phyloP scores from a whole-genome alignment of 1,140 invertebrate species.

The Rhynchophorus ferrugineus region DNA sequence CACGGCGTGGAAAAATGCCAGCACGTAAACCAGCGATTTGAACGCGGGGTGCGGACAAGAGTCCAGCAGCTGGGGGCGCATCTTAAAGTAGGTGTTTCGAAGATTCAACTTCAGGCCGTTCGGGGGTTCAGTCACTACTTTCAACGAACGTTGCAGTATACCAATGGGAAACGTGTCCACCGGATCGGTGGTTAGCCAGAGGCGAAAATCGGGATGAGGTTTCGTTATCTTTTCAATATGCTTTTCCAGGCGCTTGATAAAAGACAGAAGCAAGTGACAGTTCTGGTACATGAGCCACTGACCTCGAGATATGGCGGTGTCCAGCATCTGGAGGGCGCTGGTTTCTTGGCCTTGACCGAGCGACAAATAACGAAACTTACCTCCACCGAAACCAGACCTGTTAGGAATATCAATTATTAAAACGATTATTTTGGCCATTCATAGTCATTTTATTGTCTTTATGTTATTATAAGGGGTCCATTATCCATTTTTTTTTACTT shows the following conservation, averaged over 20 bases:
- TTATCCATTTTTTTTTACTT: no score
- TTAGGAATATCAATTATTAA: not conserved
- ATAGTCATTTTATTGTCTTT: no score
- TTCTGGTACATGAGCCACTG: slow-evolving; percentile 88
- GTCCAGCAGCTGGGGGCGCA: slow-evolving; percentile 60
- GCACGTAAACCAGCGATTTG: slow-evolving; percentile 70
- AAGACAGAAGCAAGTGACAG: slow-evolving; percentile 76
- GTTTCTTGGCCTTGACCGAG: slow-evolving; percentile 84
- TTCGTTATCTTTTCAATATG: slow-evolving; percentile 66
- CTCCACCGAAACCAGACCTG: slow-evolving; percentile 55
- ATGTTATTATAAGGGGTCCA: no score
- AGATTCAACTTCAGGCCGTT: slow-evolving; percentile 84
- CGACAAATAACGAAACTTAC: slow-evolving; percentile 74
- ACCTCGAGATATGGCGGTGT: slow-evolving; percentile 65
- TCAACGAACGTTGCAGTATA: slow-evolving; percentile 66
- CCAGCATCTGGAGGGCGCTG: slow-evolving; percentile 63
- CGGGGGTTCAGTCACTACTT: slow-evolving; percentile 59
- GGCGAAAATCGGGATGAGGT: slow-evolving; percentile 81
- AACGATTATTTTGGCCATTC: no score
- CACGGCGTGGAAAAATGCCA: slow-evolving; percentile 87
- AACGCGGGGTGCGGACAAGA: slow-evolving; percentile 65
- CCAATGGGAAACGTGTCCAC: slow-evolving; percentile 79
- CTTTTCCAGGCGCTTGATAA: slow-evolving; percentile 74
- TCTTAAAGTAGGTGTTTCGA: slow-evolving; percentile 81
- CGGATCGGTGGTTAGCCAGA: slow-evolving; percentile 88